phyloP scores from a whole-genome alignment of 2,888 invertebrate species.

The Galerucella pusilla region DNA sequence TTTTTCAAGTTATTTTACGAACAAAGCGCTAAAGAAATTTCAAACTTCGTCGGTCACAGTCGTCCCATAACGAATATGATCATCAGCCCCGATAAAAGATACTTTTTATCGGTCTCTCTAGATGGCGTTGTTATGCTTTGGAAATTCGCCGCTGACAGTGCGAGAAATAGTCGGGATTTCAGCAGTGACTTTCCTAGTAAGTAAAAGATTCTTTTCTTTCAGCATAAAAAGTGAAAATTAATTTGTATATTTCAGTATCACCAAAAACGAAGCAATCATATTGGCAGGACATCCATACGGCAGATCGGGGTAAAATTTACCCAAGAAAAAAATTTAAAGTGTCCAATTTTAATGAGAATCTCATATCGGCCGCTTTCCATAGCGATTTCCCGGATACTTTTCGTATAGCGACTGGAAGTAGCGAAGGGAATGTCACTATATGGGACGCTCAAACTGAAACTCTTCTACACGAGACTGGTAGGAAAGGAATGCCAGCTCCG shows the following conservation, averaged over 20 bases:
- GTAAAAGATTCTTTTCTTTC: neutral
- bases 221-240: neutral
- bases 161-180: conserved; percentile 44
- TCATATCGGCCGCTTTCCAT: conserved; percentile 53
- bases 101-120: conserved; percentile 71
- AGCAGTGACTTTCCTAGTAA: conserved; percentile 45
- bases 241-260: conserved; percentile 47
- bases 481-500: conserved; percentile 36
- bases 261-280: conserved; percentile 59
- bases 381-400: conserved; percentile 44
- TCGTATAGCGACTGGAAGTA: conserved; percentile 48
- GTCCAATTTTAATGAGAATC: conserved; percentile 31
- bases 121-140: conserved; percentile 72
- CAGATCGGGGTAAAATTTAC: conserved; percentile 49
- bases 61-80: conserved; percentile 67
- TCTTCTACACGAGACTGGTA: conserved; percentile 35
- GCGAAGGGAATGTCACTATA: conserved; percentile 46
- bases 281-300: conserved; percentile 59
- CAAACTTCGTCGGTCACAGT: conserved; percentile 66
- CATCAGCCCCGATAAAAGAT: conserved; percentile 67
- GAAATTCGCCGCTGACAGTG: conserved; percentile 61
- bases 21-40: conserved; percentile 68
- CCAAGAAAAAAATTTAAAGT: conserved; percentile 42
- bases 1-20: conserved; percentile 71
- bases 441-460: conserved; percentile 46